Base-by-base conservation (phyloP, 1,140 invertebrate genomes). In the Lucilia cuprina region DNA sequence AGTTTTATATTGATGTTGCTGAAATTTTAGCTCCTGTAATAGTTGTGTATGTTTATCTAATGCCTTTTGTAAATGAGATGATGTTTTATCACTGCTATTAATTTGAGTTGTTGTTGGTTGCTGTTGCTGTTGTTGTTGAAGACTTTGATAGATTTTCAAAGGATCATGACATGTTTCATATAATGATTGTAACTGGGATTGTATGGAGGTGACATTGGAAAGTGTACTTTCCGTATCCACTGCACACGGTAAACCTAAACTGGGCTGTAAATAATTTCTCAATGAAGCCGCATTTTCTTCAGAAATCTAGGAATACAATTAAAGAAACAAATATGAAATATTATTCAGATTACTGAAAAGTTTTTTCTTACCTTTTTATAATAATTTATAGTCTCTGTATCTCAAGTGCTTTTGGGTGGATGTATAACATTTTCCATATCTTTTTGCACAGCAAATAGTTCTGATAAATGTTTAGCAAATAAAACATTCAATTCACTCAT, bases 391-490 rank as follows among this genome's bases (percentile, higher is more conserved):
- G 77, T 86, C 84, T 91, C 87, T 89, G 88, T 84, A 86, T 91
- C 90, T 91, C 90, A 91, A 91, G 90, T 91, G 85, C 90, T 91
- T 85, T 91, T 91, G 82, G 87, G 85, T 34, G 87, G 86, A 86
- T 90, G 89, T 86, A 91, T 87, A 74, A 91, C 84, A 87, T 89
- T 92, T 77, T 92, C 92, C 87, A 94, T 92, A 90, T 94, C 94
- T 89, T 94, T 94, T 77, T 93, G 91, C 83, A 94, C 89, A 21
- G 84, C 86, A 86, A 88, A 88, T 25, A 91, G 49, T 60, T 91
- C 90, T 30, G 87, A 86, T 47, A 91, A 84, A 47, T 87, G 87
- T 82, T 91, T 91, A 82, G 89, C 87, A 82, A 91, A 91, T 34
- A 90, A 60, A 70, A 87, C 87, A 86, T 89, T 91, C 74, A 91